Evolutionary conservation across 1,140 invertebrate species (phyloP), one percentile per base, ranked within the genome.

Genomic region (Agrypnia vestita): DNA sequence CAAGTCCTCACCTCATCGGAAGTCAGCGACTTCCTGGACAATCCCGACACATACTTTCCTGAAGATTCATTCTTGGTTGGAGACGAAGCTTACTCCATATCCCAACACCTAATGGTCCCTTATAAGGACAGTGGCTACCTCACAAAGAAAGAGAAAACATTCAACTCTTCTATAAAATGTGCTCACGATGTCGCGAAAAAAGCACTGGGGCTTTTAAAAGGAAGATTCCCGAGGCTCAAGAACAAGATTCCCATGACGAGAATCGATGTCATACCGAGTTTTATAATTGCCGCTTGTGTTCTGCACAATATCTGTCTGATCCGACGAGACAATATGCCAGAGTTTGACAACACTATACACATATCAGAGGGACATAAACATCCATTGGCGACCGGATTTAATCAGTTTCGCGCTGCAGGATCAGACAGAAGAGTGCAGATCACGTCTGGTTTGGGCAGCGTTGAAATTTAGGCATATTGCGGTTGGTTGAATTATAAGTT

Each of bases 231-330:
- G 1, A 44, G 67, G 7, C 15, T 71, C 0, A 71, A 71, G 3
- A 9, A 62, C 59, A 51, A 49, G 15, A 21, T 71, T 11, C 67
- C 67, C 3, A 51, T 71, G 13, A 19, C 47, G 15, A 47, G 21
- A 10, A 25, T 71, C 10, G 47, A 71, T 21, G 17, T 47, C 0
- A 21, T 71, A 19, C n/a, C 44, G 43, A 21, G n/a, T 11, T 71
- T 49, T 21, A 46, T 71, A 1, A 21, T 49, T 12, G 67, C 44
- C 8, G 46, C 67, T 3, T 71, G 67, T 44, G 19, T 71, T 49
- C 19, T 71, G 44, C 67, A 71, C 15, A 71, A 71, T 51, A 71
- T 71, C 11, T 71, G 67, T 17, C n/a, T 71, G n/a, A 21, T 19
- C 15, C 13, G 17, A 0, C 4, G 21, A 0, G 67, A 71, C 12